Conservation (phyloP, 2,888 invertebrate genomes). For the Callyntrura sp. region DNA sequence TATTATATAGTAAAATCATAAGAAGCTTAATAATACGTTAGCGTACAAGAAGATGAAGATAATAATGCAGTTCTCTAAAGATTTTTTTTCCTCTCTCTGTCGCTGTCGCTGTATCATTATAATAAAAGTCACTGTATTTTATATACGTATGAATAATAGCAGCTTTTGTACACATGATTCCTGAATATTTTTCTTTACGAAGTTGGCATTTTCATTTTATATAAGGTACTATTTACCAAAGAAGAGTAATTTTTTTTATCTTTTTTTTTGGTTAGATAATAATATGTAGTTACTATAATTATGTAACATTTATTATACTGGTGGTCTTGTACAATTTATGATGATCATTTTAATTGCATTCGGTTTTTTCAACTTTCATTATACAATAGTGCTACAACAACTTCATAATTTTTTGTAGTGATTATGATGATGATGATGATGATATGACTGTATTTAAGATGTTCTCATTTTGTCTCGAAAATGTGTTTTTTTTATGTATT, state of each 20-base stretch:
- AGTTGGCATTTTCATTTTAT: conserved; percentile 59
- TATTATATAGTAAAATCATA: no score
- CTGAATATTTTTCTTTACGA: conserved; percentile 59
- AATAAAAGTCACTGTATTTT: background rate
- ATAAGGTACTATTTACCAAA: conserved; percentile 70
- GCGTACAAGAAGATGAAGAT: no score
- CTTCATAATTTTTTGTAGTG: background rate
- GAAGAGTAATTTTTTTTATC: conserved; percentile 12
- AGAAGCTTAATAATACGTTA: no score
- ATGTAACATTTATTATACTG: conserved; percentile 24
- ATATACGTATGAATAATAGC: conserved; percentile 41
- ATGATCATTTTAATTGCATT: background rate
- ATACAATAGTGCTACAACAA: background rate
- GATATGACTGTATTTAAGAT: conserved; percentile 24
- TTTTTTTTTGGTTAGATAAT: conserved; percentile 34
- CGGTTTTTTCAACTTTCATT: background rate
- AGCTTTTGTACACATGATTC: conserved; percentile 73
- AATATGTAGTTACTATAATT: background rate
- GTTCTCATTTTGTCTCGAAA: background rate
- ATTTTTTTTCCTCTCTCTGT: background rate
- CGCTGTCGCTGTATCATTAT: no score
- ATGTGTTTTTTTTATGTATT: conserved; percentile 1
- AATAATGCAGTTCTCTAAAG: background rate
- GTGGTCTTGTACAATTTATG: conserved; percentile 29
- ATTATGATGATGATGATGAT: no score